A percentile compares a stretch with the other conserved stretches of the same genome.
Conservation (phyloP, 1,140 invertebrate species). For the Papilio polytes region DNA sequence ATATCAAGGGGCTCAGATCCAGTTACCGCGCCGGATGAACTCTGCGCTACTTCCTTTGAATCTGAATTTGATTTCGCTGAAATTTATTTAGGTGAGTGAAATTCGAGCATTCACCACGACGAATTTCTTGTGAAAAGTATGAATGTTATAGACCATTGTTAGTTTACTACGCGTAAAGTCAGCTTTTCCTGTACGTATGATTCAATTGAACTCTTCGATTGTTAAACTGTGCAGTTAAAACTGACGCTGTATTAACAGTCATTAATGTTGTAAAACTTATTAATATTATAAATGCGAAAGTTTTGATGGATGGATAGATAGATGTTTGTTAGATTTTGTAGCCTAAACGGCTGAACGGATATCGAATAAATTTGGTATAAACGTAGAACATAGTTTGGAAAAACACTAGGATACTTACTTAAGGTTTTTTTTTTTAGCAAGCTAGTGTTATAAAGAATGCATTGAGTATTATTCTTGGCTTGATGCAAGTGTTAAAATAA, state of each 20-base stretch:
- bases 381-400: no score
- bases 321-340: no score
- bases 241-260: no score
- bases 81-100: constrained; percentile 22
- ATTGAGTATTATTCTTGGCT: background rate
- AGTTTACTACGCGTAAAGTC: background rate
- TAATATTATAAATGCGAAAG: no score
- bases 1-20: constrained; percentile 31
- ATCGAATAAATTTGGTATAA: no score
- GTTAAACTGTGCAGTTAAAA: no score
- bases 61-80: constrained; percentile 33
- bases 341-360: no score
- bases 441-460: background rate
- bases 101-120: background rate
- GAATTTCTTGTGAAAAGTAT: background rate
- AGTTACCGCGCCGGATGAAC: constrained; percentile 37
- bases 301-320: no score
- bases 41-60: constrained; percentile 35
- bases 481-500: background rate
- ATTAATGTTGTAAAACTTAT: no score
- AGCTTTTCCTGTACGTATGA: background rate
- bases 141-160: background rate
- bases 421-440: background rate
- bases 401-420: no score
- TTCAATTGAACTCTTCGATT: no score